phyloP scores from a whole-genome alignment of 2,113 vertebrate species.

The Chrysochloris asiatica region DNA sequence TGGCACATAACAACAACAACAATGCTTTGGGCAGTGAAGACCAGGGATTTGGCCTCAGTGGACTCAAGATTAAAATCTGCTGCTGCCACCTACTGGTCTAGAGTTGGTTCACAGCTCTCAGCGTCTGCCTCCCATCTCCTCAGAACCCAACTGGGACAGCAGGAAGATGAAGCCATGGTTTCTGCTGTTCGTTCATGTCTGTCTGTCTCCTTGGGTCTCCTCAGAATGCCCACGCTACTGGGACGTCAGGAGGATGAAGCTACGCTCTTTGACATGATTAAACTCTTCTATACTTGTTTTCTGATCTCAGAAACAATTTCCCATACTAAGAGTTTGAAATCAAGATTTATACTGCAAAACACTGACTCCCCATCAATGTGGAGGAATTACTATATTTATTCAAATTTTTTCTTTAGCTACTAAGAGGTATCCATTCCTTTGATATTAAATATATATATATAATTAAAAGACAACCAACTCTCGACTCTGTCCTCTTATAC shows the following conservation, averaged over 20 bases:
- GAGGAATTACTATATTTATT: not conserved
- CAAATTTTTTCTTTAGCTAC: not conserved
- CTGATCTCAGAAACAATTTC: not conserved
- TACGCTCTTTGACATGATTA: not conserved
- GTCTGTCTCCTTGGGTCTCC: too few species aligned
- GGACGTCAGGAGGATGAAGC: too few species aligned
- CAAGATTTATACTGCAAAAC: not conserved
- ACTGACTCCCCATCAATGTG: not conserved
- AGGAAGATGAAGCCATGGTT: too few species aligned
- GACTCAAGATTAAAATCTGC: too few species aligned
- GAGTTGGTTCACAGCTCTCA: not conserved
- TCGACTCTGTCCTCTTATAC: not conserved
- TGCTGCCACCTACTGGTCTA: not conserved
- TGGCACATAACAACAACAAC: too few species aligned
- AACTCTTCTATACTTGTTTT: not conserved
- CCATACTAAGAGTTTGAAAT: not conserved
- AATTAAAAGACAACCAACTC: not conserved
- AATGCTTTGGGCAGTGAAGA: not conserved
- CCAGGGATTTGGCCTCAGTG: fast-evolving
- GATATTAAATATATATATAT: not conserved
- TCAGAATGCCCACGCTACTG: too few species aligned
- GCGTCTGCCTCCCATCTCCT: not conserved
- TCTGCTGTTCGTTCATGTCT: too few species aligned
- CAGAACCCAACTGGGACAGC: not conserved
- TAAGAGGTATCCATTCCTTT: not conserved